Conservation (phyloP, 2,888 invertebrate genomes). For the Watsonalla binaria region DNA sequence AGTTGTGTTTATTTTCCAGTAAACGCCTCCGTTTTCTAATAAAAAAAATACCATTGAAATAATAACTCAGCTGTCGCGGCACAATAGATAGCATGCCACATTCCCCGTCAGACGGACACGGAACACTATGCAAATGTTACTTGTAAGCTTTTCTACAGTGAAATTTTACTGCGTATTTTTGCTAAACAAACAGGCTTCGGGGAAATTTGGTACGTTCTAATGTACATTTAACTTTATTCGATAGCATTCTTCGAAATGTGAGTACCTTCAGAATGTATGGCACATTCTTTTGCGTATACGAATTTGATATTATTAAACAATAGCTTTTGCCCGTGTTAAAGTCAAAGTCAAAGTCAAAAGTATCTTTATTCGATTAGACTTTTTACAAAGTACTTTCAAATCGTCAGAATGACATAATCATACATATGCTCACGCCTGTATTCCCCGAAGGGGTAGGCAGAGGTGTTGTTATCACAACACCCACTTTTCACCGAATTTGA, state of each 20-base stretch:
- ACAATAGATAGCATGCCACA: slow-evolving; percentile 61
- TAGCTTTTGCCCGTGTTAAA: too few relatives aligned
- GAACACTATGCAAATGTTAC: slow-evolving; percentile 54
- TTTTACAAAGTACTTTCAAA: too few relatives aligned
- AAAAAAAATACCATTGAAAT: slow-evolving; percentile 62
- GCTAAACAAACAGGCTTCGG: neutral
- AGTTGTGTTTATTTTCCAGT: slow-evolving; percentile 64
- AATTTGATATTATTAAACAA: neutral
- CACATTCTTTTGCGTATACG: neutral
- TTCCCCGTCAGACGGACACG: slow-evolving; percentile 45
- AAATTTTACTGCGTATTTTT: slow-evolving; percentile 14
- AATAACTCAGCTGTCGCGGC: slow-evolving; percentile 56
- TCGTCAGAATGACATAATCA: too few relatives aligned
- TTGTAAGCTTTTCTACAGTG: slow-evolving; percentile 26
- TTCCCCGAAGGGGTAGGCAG: too few relatives aligned
- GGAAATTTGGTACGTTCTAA: neutral
- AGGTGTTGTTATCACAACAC: too few relatives aligned
- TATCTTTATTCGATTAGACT: too few relatives aligned
- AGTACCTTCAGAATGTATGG: neutral
- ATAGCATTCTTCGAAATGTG: neutral
- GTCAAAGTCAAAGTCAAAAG: too few relatives aligned
- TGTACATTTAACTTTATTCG: neutral
- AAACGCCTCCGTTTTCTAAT: slow-evolving; percentile 59
- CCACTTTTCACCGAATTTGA: too few relatives aligned
- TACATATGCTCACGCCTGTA: too few relatives aligned